These are phyloP conservation scores for Tenodera sinensis DNA, from an alignment of 2,888 invertebrate genomes.

Conservation along the genomic window DNA sequence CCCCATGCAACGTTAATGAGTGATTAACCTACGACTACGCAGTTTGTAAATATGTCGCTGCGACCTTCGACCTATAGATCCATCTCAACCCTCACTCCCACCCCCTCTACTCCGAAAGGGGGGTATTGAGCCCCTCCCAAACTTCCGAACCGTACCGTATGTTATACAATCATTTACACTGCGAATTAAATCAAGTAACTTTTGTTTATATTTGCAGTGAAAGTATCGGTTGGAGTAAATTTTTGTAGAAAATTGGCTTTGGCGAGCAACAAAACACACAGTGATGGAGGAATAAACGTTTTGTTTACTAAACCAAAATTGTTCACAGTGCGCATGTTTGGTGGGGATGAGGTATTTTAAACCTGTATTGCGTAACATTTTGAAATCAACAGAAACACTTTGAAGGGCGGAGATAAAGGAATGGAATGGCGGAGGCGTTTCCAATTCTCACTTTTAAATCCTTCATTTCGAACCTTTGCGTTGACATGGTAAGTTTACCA, in stretches of 20 bases:
- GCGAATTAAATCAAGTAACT: background rate
- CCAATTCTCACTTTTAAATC: background rate
- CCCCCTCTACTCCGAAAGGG: too few species aligned
- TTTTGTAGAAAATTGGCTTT: background rate
- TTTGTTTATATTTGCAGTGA: background rate
- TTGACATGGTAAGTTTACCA: too few species aligned
- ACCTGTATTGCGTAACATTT: background rate
- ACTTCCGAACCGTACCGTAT: background rate
- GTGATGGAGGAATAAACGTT: background rate
- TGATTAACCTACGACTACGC: too few species aligned
- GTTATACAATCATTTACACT: background rate
- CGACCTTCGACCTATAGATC: background rate
- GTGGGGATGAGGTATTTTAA: background rate
- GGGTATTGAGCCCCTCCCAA: background rate
- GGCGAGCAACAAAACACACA: background rate
- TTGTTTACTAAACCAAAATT: background rate
- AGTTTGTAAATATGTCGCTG: too few species aligned
- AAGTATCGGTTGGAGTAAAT: background rate
- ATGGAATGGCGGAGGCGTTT: background rate
- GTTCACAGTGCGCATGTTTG: background rate
- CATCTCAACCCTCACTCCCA: background rate
- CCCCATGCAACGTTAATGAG: too few species aligned
- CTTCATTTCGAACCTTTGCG: background rate
- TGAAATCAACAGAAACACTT: background rate
- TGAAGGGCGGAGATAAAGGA: background rate